phyloP scores from a whole-genome alignment of 2,113 vertebrate species.

The Riparia riparia region DNA sequence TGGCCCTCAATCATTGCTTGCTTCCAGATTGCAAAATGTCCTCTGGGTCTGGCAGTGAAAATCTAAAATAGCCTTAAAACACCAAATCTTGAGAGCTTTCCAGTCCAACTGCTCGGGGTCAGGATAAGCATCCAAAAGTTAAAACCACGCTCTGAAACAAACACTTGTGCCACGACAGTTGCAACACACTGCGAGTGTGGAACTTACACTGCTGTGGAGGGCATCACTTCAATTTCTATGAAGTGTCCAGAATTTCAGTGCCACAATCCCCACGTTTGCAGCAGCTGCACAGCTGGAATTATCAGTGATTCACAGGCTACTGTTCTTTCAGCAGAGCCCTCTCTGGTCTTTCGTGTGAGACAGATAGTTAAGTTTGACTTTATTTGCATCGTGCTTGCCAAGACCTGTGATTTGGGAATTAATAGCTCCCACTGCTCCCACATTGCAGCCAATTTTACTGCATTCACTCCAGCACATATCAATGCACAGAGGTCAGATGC shows the following conservation, averaged over 20 bases:
- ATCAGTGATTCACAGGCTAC: not conserved
- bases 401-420: constrained; percentile 18
- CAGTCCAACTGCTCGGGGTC: not conserved
- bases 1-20: not conserved
- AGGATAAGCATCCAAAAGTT: not conserved
- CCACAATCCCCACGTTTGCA: not conserved
- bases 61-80: not conserved
- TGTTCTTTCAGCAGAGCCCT: constrained; percentile 3
- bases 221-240: not conserved
- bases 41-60: not conserved
- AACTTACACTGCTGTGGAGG: not conserved
- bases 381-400: constrained; percentile 4
- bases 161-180: accelerated
- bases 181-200: not conserved
- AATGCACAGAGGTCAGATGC: constrained; percentile 30
- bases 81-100: not conserved
- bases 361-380: not conserved
- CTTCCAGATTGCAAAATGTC: not conserved
- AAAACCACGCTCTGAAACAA: not conserved
- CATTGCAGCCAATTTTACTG: not conserved
- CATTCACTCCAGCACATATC: constrained; percentile 1
- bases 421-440: not conserved
- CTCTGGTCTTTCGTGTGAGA: not conserved
- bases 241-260: not conserved
- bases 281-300: constrained; percentile 42